Base-by-base conservation (phyloP, 2,888 invertebrate genomes). In the Lypha dubia region DNA sequence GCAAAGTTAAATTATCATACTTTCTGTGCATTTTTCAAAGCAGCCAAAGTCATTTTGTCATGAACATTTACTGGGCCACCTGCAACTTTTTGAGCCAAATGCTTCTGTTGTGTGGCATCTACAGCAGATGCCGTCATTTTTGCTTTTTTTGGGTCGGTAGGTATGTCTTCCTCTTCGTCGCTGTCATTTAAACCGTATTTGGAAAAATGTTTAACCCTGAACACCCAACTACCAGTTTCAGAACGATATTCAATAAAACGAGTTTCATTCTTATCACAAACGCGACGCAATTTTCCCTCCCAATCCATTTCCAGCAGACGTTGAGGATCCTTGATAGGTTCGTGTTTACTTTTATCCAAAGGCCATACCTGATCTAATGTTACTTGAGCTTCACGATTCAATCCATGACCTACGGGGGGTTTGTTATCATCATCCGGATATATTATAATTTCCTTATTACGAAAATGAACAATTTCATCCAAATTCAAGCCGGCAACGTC, bases 141-240 rank as follows among this genome's bases (percentile, higher is more conserved):
- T 0, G 89, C 88, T 67, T 93, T 93, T 79, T 92, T 92, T 4
- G 92, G 89, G 88, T 92, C 92, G 3, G 89, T 89, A 15, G 92
- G 91, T 60, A 89, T 77, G 41, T 96, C 96, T 4, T 97, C 97
- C 76, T 98, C 98, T 79, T 98, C 98, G 85, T 98, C 98, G 0
- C 97, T 97, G 87, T 98, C 98, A 79, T 95, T 95, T 3, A 97
- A 92, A 0, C 97, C 97, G 91, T 98, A 99, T 90, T 98, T 98
- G 17, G 98, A 98, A 92, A 98, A 98, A 92, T 98, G 98, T 77
- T 97, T 96, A 60, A 96, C 97, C 91, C 96, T 95, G 92, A 99
- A 99, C 68, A 98, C 98, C 99, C 99, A 99, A 74, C 98, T 98
- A 28, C 99, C 99, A 1, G 98, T 98, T 91, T 97, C 97, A 0